These are phyloP conservation scores for Catharus minimus DNA, from an alignment of 2,113 vertebrate genomes.

Conservation along the genomic window DNA sequence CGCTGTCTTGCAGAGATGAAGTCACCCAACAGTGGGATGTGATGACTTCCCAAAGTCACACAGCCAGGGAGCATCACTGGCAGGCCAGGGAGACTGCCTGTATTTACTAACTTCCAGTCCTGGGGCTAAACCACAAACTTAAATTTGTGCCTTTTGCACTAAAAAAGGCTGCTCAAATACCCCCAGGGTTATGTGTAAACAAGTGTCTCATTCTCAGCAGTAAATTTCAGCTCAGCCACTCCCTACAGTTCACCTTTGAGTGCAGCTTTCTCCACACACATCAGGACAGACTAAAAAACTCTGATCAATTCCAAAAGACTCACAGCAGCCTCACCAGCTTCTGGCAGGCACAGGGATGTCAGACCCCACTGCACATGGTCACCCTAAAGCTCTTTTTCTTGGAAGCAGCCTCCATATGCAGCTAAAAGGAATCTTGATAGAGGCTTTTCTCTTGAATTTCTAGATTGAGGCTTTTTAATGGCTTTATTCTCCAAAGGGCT, in stretches of 20 bases:
- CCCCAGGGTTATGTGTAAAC: neutral
- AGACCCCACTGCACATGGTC: neutral
- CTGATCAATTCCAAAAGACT: neutral
- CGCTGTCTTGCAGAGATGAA: neutral
- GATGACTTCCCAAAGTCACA: neutral
- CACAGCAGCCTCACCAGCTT: neutral
- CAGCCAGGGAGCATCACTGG: neutral
- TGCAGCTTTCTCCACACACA: neutral
- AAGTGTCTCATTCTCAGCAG: neutral
- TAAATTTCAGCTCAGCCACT: neutral
- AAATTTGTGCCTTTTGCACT: neutral
- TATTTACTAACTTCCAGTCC: constrained; percentile 5
- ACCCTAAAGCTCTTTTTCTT: neutral
- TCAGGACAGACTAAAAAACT: neutral
- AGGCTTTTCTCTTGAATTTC: neutral
- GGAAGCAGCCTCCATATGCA: neutral
- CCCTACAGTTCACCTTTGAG: neutral
- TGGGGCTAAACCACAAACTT: constrained; percentile 27
- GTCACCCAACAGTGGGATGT: neutral
- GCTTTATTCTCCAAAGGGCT: constrained; percentile 22
- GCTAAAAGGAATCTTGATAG: neutral
- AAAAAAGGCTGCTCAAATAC: neutral
- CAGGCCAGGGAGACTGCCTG: neutral
- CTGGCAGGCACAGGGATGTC: neutral
- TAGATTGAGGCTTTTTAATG: neutral